Base-by-base conservation (phyloP, 1,140 invertebrate species). In the Cherax quadricarinatus region DNA sequence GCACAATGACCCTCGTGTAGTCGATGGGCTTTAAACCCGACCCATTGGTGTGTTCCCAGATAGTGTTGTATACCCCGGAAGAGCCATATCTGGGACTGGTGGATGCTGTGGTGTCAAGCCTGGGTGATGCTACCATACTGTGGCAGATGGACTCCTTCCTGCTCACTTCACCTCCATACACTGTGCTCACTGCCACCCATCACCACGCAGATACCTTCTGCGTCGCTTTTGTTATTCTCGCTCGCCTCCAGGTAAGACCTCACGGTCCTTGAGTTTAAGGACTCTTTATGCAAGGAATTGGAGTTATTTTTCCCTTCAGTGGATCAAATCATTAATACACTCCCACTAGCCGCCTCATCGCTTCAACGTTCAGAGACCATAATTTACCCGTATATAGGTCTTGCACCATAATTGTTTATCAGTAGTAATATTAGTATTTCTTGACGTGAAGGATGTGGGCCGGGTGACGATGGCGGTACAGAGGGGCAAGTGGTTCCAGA, bases 401-500 rank as follows among this genome's bases (percentile, higher is more conserved):
- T 41, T 41, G 30, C 30, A 41, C 30, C 30, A 41, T 41, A 1
- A 41, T 41, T 41, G 2, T 41, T 41, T 41, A 41, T 41, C 30
- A 41, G 0, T 41, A 41, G 30, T 41, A 41, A 41, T 41, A 41
- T 41, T 41, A 41, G 30, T 41, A 41, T 41, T 41, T 41, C 30
- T 41, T 41, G 30, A 2, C 2, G 48, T 49, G 30, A 53, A 89
- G 88, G 80, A 16, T 10, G 88, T 89, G 53, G 88, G 62, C 4
- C 6, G 18, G 62, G 88, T 60, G 30, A 73, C 81, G 41, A 10
- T 24, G 60, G 41, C 21, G 12, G 10, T 83, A 3, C 88, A 89
- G 60, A 21, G 80, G 41, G 88, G 88, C 5, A 51, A 51, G 24
- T 89, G 80, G 80, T 89, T 89, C 62, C 88, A 83, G 30, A 80